These are phyloP conservation scores for Drosophila willistoni DNA, from an alignment of 1,140 invertebrate genomes.

Conservation along the genomic window DNA sequence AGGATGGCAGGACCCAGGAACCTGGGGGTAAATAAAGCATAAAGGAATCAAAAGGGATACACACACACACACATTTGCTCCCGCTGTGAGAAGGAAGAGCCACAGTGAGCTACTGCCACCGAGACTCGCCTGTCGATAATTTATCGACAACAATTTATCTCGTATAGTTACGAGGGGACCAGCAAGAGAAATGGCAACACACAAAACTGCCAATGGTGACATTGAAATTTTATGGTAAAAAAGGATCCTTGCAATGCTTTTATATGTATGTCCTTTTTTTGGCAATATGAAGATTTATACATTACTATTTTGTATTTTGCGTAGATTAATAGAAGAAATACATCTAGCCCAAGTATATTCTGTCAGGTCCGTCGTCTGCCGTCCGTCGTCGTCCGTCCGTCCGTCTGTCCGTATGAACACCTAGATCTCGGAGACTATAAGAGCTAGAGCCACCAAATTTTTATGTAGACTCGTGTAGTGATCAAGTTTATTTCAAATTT, in stretches of 20 bases:
- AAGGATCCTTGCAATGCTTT: conserved; percentile 36
- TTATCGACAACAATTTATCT: conserved; percentile 77
- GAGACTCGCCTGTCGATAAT: conserved; percentile 67
- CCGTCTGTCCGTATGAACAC: too few species aligned
- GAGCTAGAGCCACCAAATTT: too few species aligned
- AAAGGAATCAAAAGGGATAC: conserved; percentile 40
- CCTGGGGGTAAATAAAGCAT: conserved; percentile 18
- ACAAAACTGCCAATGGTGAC: conserved; percentile 59
- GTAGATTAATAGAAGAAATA: conserved; percentile 73
- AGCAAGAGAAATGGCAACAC: conserved; percentile 32
- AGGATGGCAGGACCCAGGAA: background rate
- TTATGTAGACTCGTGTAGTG: too few species aligned
- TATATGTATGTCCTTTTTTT: conserved; percentile 33
- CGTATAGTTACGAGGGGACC: conserved; percentile 61
- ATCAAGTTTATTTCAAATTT: too few species aligned
- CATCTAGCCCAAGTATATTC: too few species aligned
- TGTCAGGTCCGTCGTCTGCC: too few species aligned
- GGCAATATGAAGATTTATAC: too few species aligned
- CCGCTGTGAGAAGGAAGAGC: conserved; percentile 54
- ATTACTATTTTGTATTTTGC: conserved; percentile 1
- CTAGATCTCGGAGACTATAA: too few species aligned
- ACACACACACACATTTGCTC: conserved; percentile 25
- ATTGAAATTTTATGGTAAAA: conserved; percentile 74
- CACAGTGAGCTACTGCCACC: conserved; percentile 16
- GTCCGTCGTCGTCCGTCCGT: too few species aligned